Percentiles rank a stretch among this genome's conserved stretches.
These are phyloP conservation scores for Cephalopterus ornatus DNA, from an alignment of 2,113 vertebrate genomes.

Conservation along the genomic window DNA sequence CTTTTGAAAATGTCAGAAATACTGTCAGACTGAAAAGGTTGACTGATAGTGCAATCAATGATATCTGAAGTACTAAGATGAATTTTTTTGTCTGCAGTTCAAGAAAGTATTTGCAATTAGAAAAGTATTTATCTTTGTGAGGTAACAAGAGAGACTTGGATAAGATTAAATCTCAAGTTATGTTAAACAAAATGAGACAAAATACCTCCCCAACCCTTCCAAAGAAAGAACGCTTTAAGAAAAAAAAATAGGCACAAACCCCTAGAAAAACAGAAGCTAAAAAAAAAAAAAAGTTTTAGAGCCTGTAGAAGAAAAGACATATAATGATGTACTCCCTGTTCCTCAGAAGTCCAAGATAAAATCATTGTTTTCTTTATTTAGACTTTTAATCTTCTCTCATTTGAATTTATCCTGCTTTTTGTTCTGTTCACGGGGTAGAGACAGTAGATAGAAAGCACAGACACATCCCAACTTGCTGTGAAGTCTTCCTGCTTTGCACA, in stretches of 20 bases:
- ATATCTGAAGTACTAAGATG: not conserved
- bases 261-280: not conserved
- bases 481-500: not conserved
- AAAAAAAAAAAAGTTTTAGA: not conserved
- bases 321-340: not conserved
- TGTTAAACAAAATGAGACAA: not conserved
- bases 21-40: not conserved
- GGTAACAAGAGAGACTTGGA: not conserved
- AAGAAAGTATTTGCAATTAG: not conserved
- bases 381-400: not conserved
- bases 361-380: not conserved
- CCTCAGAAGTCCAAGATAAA: not conserved
- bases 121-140: not conserved
- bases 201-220: not conserved
- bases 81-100: not conserved
- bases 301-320: not conserved
- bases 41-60: not conserved
- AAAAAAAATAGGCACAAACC: not conserved
- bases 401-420: not conserved
- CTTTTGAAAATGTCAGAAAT: not conserved
- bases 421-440: not conserved
- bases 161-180: not conserved
- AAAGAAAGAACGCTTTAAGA: not conserved
- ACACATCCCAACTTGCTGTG: not conserved
- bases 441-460: not conserved